Evolutionary conservation across 1,140 invertebrate species (phyloP), one percentile per base, ranked within the genome.

Genomic region (Wiebesia pumilae): DNA sequence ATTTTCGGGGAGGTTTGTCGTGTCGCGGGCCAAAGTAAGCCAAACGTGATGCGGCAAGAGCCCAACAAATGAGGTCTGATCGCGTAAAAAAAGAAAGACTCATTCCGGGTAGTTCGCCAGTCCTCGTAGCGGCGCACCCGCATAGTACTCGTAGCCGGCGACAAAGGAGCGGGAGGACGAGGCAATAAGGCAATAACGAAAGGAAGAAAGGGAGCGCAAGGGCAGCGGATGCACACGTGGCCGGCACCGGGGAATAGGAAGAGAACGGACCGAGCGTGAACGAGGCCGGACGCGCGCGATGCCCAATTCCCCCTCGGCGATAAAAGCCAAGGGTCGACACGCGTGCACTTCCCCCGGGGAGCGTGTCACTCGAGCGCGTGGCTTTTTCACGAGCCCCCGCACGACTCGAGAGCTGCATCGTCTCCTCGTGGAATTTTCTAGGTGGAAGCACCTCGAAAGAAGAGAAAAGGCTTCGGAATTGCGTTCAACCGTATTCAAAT

Each of bases 221-320:
- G 35, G n/a, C 40, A 40, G 67, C 43, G 78, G 67, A 75, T 71
- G 65, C 67, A 27, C 19, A 2, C 43, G 4, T 7, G 4, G 51
- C 51, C 14, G 58, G n/a, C 30, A n/a, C 1, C 16, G 30, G 27
- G 40, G 27, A 82, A 71, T 58, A 82, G 40, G 81, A 75, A 58
- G 40, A 62, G 65, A 84, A 19, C 14, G 67, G 33, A n/a, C 30
- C 38, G 73, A 24, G 54, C 35, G 58, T 67, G 77, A 62, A 77
- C 19, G 84, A 30, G 79, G 67, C 43, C 84, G 51, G 84, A 81
- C 79, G 84, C 27, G 84, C 47, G 40, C 62, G 4, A 47, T 47
- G 30, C 67, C 67, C 33, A 38, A 38, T 38, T 71, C 67, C 24
- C 27, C n/a, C 10, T 27, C 24, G 38, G 71, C 24, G 33, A 75